Evolutionary conservation across 1,140 invertebrate species (phyloP).

Genomic region (Drosophila guanche): DNA sequence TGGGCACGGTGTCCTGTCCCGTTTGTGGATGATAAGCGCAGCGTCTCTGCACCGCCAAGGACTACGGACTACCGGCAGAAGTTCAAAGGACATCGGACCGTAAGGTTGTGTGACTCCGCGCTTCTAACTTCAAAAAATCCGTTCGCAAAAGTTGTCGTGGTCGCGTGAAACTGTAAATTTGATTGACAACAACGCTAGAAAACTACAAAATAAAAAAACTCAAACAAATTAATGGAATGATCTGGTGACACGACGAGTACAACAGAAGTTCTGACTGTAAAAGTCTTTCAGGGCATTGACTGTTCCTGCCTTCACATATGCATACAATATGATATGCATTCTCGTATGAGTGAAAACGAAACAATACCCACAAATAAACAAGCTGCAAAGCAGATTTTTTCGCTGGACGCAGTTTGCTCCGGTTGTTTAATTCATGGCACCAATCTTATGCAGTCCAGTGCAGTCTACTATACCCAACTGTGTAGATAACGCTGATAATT

Average conservation of each 20-base stretch:
- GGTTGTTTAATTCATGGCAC: too few species aligned
- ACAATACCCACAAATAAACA: too few species aligned
- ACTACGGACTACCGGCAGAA: conserved; percentile 58
- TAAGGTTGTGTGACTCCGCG: conserved; percentile 65
- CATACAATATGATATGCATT: too few species aligned
- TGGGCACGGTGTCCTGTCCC: conserved; percentile 68
- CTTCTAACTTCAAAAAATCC: conserved; percentile 20
- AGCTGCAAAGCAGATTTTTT: too few species aligned
- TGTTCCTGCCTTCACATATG: too few species aligned
- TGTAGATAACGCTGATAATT: too few species aligned
- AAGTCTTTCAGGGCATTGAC: too few species aligned
- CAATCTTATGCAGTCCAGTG: too few species aligned
- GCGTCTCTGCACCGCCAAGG: conserved; percentile 26
- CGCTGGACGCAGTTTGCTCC: too few species aligned
- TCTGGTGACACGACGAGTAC: neutral
- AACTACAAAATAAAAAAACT: too few species aligned
- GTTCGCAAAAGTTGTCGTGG: conserved; percentile 6
- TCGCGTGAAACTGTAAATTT: conserved; percentile 19
- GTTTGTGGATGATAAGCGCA: conserved; percentile 75
- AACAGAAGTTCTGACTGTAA: neutral
- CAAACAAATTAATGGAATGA: neutral
- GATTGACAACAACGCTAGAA: neutral
- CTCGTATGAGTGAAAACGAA: too few species aligned
- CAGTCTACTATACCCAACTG: too few species aligned
- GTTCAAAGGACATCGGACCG: conserved; percentile 78